phyloP scores from a whole-genome alignment of 2,888 invertebrate genomes.

The Pardosa pseudoannulata region DNA sequence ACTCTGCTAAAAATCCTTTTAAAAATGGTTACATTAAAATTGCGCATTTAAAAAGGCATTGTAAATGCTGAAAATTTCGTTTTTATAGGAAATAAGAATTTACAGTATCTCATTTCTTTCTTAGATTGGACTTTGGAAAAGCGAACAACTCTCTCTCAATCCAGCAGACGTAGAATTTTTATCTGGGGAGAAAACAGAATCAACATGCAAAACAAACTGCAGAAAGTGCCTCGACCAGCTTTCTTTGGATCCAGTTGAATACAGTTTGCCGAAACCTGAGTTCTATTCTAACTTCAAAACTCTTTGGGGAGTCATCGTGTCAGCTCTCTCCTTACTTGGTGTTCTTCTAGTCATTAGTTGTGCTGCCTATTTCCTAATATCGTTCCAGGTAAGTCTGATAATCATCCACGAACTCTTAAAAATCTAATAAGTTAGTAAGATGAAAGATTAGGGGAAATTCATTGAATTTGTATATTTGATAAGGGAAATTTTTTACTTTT shows the following conservation, averaged over 20 bases:
- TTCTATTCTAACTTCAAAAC: constrained; percentile 76
- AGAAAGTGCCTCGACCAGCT: constrained; percentile 72
- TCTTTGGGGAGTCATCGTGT: constrained; percentile 77
- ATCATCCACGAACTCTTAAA: too few species aligned
- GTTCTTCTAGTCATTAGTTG: constrained; percentile 77
- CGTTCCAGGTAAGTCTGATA: constrained; percentile 76
- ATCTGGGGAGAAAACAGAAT: constrained; percentile 71
- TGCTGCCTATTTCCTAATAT: constrained; percentile 78
- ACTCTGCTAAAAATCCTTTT: too few species aligned
- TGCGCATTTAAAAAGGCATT: too few species aligned
- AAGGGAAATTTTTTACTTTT: too few species aligned
- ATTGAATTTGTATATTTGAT: too few species aligned
- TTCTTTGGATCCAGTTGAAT: constrained; percentile 47
- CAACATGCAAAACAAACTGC: constrained; percentile 73
- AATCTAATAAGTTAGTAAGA: too few species aligned
- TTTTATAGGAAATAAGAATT: too few species aligned
- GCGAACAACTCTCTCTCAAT: constrained; percentile 64
- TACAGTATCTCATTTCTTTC: too few species aligned
- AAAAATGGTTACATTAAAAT: too few species aligned
- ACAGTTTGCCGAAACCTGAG: constrained; percentile 47
- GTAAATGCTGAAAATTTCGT: too few species aligned
- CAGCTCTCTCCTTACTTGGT: constrained; percentile 77
- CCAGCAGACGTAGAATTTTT: constrained; percentile 70
- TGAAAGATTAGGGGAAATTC: too few species aligned
- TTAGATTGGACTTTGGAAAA: constrained; percentile 73